These are phyloP conservation scores for Ochlodes sylvanus DNA, from an alignment of 2,888 invertebrate species.

Conservation along the genomic window DNA sequence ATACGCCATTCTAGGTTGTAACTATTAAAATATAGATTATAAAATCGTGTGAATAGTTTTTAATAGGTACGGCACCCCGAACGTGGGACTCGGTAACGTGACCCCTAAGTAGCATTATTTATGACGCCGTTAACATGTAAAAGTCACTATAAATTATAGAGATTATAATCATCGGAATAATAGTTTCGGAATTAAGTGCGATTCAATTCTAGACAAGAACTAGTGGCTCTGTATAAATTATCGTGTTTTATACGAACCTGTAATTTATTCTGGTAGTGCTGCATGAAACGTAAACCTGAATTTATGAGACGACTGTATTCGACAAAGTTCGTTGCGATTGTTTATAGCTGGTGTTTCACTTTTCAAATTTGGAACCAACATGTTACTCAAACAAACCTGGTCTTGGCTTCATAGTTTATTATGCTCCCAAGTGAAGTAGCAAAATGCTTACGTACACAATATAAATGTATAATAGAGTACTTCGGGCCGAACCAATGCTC, in stretches of 20 bases:
- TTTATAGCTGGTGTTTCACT: background rate
- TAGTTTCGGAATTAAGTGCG: constrained; percentile 29
- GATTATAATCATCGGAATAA: constrained; percentile 40
- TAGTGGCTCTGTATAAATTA: constrained; percentile 8
- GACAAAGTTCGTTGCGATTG: background rate
- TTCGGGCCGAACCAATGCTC: too few relatives aligned
- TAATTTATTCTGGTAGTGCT: background rate
- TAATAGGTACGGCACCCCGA: constrained; percentile 10
- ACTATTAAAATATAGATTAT: constrained; percentile 8
- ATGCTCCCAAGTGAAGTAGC: too few relatives aligned
- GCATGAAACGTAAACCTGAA: constrained; percentile 2
- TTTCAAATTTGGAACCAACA: too few relatives aligned
- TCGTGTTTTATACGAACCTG: background rate
- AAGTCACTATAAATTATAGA: constrained; percentile 42
- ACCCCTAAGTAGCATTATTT: constrained; percentile 42
- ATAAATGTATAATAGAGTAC: too few relatives aligned
- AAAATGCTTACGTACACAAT: too few relatives aligned
- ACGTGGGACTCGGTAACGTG: constrained; percentile 5
- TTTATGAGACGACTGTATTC: background rate
- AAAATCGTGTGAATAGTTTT: constrained; percentile 3
- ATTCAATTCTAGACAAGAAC: constrained; percentile 20
- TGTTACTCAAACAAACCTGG: too few relatives aligned
- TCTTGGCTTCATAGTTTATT: too few relatives aligned
- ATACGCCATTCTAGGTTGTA: constrained; percentile 7
- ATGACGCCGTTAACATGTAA: constrained; percentile 42